Evolutionary conservation across 2,888 invertebrate genomes (phyloP), one percentile per base, ranked within the genome.

Genomic region (Drosophila kanekoi): DNA sequence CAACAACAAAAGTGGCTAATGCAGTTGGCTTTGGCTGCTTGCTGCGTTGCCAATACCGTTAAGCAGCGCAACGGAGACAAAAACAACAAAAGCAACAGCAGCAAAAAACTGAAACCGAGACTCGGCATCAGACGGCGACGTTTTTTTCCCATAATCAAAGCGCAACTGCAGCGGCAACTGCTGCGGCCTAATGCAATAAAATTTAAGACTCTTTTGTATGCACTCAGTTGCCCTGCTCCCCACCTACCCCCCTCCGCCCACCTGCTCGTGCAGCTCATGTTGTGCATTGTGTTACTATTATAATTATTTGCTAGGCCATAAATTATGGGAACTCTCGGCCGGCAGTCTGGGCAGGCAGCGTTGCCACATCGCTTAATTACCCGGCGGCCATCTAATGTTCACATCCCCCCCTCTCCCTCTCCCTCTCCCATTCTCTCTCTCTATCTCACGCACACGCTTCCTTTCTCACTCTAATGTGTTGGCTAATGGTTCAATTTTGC

Each of bases 301-400:
- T 85, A 85, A 84, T 84, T 84, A 84, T 87, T 87, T 77, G 85
- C 81, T 54, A 59, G 77, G 67, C 71, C 79, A 84, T 84, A 87
- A 81, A 87, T 81, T 87, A 87, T 84, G 87, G 82, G 78, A 84
- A 79, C 77, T 71, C 60, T 71, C 33, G 54, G 67, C 56, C 51
- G 54, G 20, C 72, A 43, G 52, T 11, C 38, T 47, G 49, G 49
- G 33, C 41, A 44, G 47, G 45, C 62, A 71, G 84, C 33, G 84
- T 83, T 84, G 85, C 87, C 85, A 85, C 83, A 84, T 77, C 62
- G 75, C 88, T 84, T 84, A 84, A 84, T 84, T 87, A 85, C 79
- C 74, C 74, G 41, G 57, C 69, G 71, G 72, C 69, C 63, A 69
- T 79, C 82, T 71, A 70, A 64, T 66, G 64, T 61, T 35, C 43